Evolutionary conservation across 2,113 vertebrate genomes (phyloP).

Genomic region (Rousettus leschenaultii): DNA sequence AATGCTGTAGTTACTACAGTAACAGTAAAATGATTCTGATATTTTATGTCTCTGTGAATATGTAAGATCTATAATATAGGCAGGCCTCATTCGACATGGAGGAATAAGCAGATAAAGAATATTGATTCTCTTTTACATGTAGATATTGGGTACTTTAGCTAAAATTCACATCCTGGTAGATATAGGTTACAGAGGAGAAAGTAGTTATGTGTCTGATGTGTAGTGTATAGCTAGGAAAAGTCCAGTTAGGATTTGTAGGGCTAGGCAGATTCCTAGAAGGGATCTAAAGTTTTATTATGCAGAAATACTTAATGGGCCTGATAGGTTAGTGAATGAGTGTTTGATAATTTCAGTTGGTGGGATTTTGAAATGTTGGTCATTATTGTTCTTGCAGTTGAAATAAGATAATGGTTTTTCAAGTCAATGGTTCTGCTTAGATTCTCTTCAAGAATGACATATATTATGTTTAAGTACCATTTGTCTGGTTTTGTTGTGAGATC

Average conservation of each 20-base stretch:
- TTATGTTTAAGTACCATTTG: neutral
- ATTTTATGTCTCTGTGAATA: neutral
- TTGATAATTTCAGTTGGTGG: slow-evolving; percentile 34
- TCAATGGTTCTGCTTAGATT: neutral
- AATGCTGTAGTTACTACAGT: neutral
- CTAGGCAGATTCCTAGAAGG: neutral
- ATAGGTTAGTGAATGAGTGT: neutral
- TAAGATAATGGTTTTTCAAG: neutral
- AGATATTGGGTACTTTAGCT: neutral
- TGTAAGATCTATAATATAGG: neutral
- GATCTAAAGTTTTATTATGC: neutral
- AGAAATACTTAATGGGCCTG: neutral
- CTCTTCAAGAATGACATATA: neutral
- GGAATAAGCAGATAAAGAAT: neutral
- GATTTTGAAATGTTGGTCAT: slow-evolving; percentile 53
- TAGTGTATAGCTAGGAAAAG: slow-evolving; percentile 63
- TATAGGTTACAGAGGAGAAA: slow-evolving; percentile 27
- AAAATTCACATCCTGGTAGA: slow-evolving; percentile 35
- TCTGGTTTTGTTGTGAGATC: neutral
- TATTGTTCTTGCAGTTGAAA: slow-evolving; percentile 21
- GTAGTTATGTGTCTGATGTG: slow-evolving; percentile 19
- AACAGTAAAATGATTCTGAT: neutral
- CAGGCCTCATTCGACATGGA: neutral
- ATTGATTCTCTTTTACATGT: neutral
- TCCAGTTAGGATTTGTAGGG: slow-evolving; percentile 39